Evolutionary conservation across 2,797 vertebrate species (phyloP).

Genomic region (Pantherophis alleghaniensis): DNA sequence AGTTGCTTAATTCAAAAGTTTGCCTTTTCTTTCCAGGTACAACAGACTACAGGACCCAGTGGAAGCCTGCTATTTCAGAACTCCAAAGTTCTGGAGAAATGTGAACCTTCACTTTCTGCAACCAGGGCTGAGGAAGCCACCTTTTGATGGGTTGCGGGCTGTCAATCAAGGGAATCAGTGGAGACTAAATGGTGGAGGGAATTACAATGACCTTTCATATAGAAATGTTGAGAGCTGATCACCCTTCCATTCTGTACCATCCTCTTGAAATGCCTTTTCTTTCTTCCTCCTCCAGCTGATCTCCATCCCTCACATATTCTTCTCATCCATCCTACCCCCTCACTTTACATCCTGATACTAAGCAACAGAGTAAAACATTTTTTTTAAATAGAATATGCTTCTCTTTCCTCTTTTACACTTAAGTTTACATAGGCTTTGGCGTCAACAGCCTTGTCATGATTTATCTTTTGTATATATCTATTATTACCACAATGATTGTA

Average conservation of each 20-base stretch:
- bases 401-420: not conserved
- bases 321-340: not conserved
- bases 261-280: not conserved
- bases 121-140: not conserved
- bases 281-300: not conserved
- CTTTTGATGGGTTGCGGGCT: not conserved
- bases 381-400: not conserved
- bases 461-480: not conserved
- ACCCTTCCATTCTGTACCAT: too few species aligned
- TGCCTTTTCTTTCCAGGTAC: not conserved
- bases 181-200: not conserved
- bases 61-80: not conserved
- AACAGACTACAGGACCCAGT: not conserved
- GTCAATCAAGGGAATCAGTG: not conserved
- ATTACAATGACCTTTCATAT: not conserved
- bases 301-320: not conserved
- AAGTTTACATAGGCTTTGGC: not conserved
- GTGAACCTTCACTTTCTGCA: not conserved
- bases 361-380: not conserved
- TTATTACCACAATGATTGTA: not conserved
- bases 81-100: not conserved
- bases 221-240: not conserved
- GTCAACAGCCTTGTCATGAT: not conserved
- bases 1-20: not conserved
- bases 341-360: not conserved